A percentile compares a stretch with the other conserved stretches of the same genome.
Conservation (phyloP, 2,113 vertebrate genomes). For the Microcebus murinus region DNA sequence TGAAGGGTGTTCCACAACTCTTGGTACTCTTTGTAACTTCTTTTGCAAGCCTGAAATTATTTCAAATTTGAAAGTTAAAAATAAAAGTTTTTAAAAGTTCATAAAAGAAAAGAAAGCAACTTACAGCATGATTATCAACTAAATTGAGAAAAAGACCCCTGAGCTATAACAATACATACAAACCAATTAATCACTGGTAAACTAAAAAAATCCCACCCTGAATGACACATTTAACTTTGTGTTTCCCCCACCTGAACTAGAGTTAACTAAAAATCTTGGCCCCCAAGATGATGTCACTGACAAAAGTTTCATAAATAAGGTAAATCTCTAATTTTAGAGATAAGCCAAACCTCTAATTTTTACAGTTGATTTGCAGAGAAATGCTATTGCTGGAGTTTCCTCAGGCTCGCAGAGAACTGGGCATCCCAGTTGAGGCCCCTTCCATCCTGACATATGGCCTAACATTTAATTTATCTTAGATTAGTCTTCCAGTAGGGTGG, state of each 20-base stretch:
- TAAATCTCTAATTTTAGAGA: background rate
- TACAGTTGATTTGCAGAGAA: background rate
- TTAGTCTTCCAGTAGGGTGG: background rate
- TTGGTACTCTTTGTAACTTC: background rate
- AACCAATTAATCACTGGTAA: background rate
- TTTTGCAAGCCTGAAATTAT: background rate
- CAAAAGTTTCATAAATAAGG: background rate
- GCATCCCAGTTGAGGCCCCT: fast-evolving
- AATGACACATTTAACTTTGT: background rate
- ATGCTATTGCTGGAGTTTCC: background rate
- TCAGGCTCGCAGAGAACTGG: background rate
- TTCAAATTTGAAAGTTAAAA: conserved; percentile 6
- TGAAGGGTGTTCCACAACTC: background rate
- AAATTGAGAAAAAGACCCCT: background rate
- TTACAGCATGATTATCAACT: background rate
- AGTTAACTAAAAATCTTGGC: background rate
- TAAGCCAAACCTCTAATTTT: background rate
- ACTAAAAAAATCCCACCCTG: background rate
- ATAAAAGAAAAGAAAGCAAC: background rate
- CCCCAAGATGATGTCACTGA: background rate
- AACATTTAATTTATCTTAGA: background rate
- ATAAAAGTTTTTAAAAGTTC: background rate
- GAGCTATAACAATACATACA: background rate
- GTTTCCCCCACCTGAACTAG: background rate
- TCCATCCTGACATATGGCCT: background rate